Percentiles rank a stretch among this genome's conserved stretches.
phyloP scores from a whole-genome alignment of 2,888 invertebrate species.

The Amphiduros pacificus region DNA sequence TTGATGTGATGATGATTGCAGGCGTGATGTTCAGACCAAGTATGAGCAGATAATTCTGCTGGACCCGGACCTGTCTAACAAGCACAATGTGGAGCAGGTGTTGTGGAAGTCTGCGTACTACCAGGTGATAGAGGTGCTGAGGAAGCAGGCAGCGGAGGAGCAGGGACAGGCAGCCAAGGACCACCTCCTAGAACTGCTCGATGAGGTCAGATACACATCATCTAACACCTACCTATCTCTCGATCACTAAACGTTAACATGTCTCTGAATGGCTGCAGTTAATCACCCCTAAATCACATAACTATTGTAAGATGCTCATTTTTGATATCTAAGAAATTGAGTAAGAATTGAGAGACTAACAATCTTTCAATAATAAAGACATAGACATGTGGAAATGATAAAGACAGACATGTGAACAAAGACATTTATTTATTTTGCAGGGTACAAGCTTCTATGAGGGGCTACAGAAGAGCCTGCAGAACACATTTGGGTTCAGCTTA shows the following conservation, averaged over 20 bases:
- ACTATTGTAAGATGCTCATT: no score
- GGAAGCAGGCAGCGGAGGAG: conserved; percentile 67
- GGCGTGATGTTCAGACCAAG: conserved; percentile 51
- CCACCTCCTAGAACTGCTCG: conserved; percentile 72
- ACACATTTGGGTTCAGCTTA: conserved; percentile 74
- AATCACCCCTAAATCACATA: no score
- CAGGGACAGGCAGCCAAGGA: conserved; percentile 41
- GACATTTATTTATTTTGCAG: conserved; percentile 34
- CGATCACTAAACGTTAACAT: no score
- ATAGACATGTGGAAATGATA: no score
- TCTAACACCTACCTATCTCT: no score
- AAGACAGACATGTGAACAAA: background rate
- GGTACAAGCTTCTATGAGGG: conserved; percentile 71
- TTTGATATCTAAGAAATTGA: no score
- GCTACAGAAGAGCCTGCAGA: conserved; percentile 74
- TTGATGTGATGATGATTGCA: no score
- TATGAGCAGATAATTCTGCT: conserved; percentile 63
- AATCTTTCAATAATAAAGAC: no score
- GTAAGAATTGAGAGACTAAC: no score
- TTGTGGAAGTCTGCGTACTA: conserved; percentile 91
- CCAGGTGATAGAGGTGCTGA: conserved; percentile 77
- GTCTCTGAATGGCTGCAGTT: no score
- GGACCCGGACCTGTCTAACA: conserved; percentile 83
- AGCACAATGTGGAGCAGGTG: conserved; percentile 84
- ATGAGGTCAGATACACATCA: no score